Conservation (phyloP, 2,797 vertebrate species). For the Bucorvus abyssinicus region DNA sequence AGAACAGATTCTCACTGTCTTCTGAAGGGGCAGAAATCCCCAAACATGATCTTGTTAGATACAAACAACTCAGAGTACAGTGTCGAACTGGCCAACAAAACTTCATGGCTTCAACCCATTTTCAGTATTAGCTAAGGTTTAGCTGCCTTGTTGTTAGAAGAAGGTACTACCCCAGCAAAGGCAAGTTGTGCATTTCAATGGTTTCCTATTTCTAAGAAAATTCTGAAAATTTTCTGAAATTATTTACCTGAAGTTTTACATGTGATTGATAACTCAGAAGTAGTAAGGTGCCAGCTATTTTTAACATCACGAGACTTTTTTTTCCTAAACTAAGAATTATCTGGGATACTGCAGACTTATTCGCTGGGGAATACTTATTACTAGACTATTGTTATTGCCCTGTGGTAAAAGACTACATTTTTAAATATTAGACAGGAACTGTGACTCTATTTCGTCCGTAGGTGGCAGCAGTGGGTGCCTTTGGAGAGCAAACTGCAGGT, state of each 20-base stretch:
- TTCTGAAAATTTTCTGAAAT: neutral
- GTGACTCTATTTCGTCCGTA: neutral
- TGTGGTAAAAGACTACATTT: neutral
- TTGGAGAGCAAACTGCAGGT: neutral
- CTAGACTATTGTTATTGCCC: neutral
- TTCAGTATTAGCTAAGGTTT: neutral
- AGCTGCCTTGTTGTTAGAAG: neutral
- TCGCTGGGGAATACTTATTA: fast-evolving
- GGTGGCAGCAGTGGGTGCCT: constrained; percentile 43
- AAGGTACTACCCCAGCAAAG: neutral
- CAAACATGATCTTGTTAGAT: neutral
- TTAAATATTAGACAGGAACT: neutral
- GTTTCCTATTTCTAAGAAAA: neutral
- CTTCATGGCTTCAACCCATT: neutral
- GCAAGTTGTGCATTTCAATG: neutral
- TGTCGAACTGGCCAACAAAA: neutral
- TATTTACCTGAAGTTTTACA: neutral
- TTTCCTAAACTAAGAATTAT: neutral
- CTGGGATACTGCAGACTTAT: neutral
- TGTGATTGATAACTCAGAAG: neutral
- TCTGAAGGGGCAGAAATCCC: neutral
- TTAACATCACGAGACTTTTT: neutral
- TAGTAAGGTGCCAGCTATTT: neutral
- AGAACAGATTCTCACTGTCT: neutral
- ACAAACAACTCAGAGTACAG: neutral